phyloP scores from a whole-genome alignment of 2,797 vertebrate genomes.

The Coranthus polyacanthus region DNA sequence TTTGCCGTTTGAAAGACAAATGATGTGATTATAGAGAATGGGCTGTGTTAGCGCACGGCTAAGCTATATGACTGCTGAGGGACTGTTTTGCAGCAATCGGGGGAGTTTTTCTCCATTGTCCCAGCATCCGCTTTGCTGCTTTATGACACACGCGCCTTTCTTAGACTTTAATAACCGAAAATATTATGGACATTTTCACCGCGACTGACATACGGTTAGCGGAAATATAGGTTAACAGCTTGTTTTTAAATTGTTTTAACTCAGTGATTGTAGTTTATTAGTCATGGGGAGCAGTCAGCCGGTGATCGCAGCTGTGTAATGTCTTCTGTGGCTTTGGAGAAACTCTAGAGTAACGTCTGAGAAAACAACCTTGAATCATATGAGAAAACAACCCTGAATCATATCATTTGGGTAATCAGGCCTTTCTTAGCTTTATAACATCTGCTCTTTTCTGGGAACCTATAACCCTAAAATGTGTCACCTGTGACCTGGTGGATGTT shows the following conservation, averaged over 20 bases:
- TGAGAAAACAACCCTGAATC: constrained; percentile 2
- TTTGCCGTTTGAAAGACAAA: constrained; percentile 38
- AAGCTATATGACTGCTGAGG: constrained; percentile 26
- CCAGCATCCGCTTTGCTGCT: constrained; percentile 4
- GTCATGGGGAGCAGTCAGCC: background rate
- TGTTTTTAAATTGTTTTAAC: background rate
- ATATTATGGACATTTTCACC: constrained; percentile 9
- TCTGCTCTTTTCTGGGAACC: too few relatives aligned
- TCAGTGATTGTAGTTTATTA: too few relatives aligned
- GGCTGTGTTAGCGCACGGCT: constrained; percentile 25
- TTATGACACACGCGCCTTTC: background rate
- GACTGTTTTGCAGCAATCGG: constrained; percentile 30
- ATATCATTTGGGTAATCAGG: too few relatives aligned
- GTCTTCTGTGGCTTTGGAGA: constrained; percentile 12
- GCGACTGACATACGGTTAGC: background rate
- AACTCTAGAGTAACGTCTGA: too few relatives aligned
- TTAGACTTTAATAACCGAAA: constrained; percentile 31
- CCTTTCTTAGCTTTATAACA: too few relatives aligned
- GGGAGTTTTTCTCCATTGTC: constrained; percentile 29
- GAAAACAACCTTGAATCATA: too few relatives aligned
- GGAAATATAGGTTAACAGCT: background rate
- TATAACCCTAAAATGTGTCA: too few relatives aligned
- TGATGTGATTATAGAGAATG: constrained; percentile 56
- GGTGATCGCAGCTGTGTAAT: background rate
- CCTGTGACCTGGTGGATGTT: too few relatives aligned